phyloP scores from a whole-genome alignment of 2,113 vertebrate species.

The Melanotaenia duboulayi region DNA sequence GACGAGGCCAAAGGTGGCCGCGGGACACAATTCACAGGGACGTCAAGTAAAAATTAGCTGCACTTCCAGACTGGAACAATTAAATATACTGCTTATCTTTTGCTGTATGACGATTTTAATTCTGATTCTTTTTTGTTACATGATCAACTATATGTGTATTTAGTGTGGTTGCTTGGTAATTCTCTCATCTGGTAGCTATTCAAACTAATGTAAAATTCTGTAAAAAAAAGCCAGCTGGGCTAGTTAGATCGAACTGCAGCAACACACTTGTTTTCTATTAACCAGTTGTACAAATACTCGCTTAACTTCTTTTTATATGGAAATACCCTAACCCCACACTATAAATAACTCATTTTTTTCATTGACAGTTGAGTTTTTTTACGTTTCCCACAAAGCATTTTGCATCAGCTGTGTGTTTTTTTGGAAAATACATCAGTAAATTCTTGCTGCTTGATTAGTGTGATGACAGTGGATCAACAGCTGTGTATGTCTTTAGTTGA shows the following conservation, averaged over 20 bases:
- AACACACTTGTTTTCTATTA: too few relatives aligned
- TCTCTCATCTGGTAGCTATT: too few relatives aligned
- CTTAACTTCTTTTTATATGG: too few relatives aligned
- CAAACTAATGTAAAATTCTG: too few relatives aligned
- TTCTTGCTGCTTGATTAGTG: neutral
- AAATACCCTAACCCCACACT: too few relatives aligned
- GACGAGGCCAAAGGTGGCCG: constrained; percentile 31
- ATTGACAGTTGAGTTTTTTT: neutral
- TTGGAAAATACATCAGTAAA: neutral
- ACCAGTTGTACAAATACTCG: neutral
- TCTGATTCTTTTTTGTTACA: neutral
- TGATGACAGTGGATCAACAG: neutral
- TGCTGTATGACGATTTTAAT: neutral
- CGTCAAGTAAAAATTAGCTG: neutral
- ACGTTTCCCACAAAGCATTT: neutral
- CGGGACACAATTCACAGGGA: neutral
- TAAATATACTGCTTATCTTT: fast-evolving
- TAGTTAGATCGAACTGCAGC: neutral
- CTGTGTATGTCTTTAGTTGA: too few relatives aligned
- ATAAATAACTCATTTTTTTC: neutral
- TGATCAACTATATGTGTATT: neutral
- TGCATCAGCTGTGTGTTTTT: neutral
- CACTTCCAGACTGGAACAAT: neutral
- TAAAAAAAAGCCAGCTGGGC: too few relatives aligned
- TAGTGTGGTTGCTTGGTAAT: too few relatives aligned